Evolutionary conservation across 2,888 invertebrate species (phyloP), one percentile per base, ranked within the genome.

Genomic region (Synanthedon myopaeformis): DNA sequence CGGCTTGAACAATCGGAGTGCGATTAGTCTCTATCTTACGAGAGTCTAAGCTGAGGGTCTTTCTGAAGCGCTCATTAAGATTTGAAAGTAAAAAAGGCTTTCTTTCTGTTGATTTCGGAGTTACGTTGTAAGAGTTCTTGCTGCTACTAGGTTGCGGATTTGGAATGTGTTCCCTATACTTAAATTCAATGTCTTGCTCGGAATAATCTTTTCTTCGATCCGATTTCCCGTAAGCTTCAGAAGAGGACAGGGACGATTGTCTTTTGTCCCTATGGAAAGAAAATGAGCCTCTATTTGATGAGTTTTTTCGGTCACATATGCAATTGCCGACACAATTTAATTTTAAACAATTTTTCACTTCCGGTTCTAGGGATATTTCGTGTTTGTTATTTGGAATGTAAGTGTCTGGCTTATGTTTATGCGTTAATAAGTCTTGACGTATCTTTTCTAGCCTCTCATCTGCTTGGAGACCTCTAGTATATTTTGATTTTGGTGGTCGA

Each of bases 11-110:
- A 19, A 84, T 57, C 59, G 76, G 80, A 1, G 76, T 74, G 13
- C 84, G 69, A 63, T 83, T 82, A 0, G 80, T 79, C 58, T 86
- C 85, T 19, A 85, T 69, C 62, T 86, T 86, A 5, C 86, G 72
- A 4, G 87, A 86, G 59, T 88, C 88, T 54, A 88, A 76, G 63
- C 88, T 88, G n/a, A 88, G 72, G 3, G 88, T 88, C 63, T 88
- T 88, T 3, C 87, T 74, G 57, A 88, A 87, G 55, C 88, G 69
- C 58, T 88, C 88, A 55, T 88, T 88, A 10, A 88, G 64, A 57
- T 88, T 88, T 0, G 88, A 70, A 5, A 88, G 70, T 49, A 88
- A 63, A 52, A 85, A 80, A 56, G 81, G 79, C 57, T 84, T 74
- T 51, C 85, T 68, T 59, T 88, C 86, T 17, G 81, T 79, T 1